A percentile compares a stretch with the other conserved stretches of the same genome.
These are phyloP conservation scores for Sycophila texana DNA, from an alignment of 2,888 invertebrate genomes.

Conservation along the genomic window DNA sequence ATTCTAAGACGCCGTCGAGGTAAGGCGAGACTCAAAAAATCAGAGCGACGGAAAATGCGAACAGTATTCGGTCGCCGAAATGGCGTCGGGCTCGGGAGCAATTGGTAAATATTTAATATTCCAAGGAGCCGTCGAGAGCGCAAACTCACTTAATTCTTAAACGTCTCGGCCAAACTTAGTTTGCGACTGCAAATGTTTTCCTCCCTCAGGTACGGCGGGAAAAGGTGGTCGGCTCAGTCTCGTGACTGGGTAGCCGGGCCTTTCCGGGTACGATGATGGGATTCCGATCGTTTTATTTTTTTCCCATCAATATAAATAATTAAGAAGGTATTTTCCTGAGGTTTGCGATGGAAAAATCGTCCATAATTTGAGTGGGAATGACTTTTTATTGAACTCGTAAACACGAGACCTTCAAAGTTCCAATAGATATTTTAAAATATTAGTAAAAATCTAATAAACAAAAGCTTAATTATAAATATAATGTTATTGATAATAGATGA, in stretches of 20 bases:
- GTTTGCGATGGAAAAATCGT: too few species aligned
- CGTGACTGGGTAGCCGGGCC: background rate
- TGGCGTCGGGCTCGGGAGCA: background rate
- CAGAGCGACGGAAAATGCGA: background rate
- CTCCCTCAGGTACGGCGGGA: background rate
- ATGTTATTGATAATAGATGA: too few species aligned
- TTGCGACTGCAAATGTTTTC: slow-evolving; percentile 37
- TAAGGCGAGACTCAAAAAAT: background rate
- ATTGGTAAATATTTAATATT: slow-evolving; percentile 42
- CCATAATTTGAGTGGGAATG: too few species aligned
- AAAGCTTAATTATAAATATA: too few species aligned
- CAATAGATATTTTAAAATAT: too few species aligned
- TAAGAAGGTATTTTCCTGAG: too few species aligned
- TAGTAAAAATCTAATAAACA: too few species aligned
- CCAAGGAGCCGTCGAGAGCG: background rate
- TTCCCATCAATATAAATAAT: too few species aligned
- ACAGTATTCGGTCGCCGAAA: background rate
- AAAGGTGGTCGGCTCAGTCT: background rate
- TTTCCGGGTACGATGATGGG: background rate
- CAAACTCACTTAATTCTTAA: slow-evolving; percentile 27
- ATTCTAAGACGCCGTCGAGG: too few species aligned
- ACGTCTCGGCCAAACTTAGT: slow-evolving; percentile 15
- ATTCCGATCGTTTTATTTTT: background rate
- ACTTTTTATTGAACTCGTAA: too few species aligned
- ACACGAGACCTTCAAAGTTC: too few species aligned